Evolutionary conservation across 2,888 invertebrate species (phyloP).

Genomic region (Andrena bicolor): DNA sequence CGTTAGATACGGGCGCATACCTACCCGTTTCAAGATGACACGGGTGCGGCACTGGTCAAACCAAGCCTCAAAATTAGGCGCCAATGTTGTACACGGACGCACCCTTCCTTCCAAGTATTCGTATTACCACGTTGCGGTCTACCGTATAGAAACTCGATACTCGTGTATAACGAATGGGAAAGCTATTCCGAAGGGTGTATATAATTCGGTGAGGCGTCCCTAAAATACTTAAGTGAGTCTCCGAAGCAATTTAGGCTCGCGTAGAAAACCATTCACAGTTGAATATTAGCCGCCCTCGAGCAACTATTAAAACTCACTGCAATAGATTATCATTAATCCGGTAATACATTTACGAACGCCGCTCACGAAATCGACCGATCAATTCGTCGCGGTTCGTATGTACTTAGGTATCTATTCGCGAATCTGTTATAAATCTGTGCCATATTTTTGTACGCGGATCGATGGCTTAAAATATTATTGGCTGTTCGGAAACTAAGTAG

Average conservation of each 20-base stretch:
- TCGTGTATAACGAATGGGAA: slow-evolving; percentile 57
- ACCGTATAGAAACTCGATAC: slow-evolving; percentile 62
- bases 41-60: slow-evolving; percentile 61
- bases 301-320: not conserved
- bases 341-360: not conserved
- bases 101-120: slow-evolving; percentile 52
- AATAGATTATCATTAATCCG: not conserved
- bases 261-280: not conserved
- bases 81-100: slow-evolving; percentile 62
- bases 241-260: not conserved
- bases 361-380: too few species aligned
- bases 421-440: too few species aligned
- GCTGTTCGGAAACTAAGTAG: not conserved
- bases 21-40: slow-evolving; percentile 65
- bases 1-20: slow-evolving; percentile 67
- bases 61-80: slow-evolving; percentile 70
- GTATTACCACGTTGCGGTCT: slow-evolving; percentile 51
- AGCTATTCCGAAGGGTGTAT: slow-evolving; percentile 49
- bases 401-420: too few species aligned
- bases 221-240: slow-evolving; percentile 32
- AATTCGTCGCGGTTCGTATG: too few species aligned
- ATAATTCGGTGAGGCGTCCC: slow-evolving; percentile 52
- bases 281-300: not conserved
- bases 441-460: not conserved
- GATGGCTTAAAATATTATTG: not conserved